Conservation (phyloP, 2,113 vertebrate genomes). For the Pterophyllum scalare region DNA sequence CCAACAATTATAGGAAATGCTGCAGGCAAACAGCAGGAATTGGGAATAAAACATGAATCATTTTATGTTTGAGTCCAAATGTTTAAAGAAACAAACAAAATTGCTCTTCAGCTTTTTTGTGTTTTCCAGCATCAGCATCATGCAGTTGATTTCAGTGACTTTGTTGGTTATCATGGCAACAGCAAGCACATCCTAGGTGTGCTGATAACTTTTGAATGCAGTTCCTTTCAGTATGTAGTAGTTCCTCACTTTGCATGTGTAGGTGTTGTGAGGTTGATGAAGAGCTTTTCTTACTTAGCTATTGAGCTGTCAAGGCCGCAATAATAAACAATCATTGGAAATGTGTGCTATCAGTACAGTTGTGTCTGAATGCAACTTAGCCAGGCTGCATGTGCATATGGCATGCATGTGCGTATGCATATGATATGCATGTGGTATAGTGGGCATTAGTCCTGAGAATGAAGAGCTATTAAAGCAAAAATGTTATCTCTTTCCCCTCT, state of each 20-base stretch:
- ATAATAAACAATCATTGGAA: neutral
- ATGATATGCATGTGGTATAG: neutral
- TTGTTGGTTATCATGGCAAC: neutral
- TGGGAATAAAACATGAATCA: neutral
- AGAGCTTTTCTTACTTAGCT: neutral
- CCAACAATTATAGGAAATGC: neutral
- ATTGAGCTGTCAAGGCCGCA: neutral
- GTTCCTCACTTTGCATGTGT: neutral
- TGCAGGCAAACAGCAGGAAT: neutral
- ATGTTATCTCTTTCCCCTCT: neutral
- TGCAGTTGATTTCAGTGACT: neutral
- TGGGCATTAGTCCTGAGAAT: neutral
- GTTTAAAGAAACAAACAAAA: conserved; percentile 1
- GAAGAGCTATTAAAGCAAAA: neutral
- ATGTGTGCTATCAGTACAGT: neutral
- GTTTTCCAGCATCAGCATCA: neutral
- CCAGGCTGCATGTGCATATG: neutral
- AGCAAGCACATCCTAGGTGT: neutral
- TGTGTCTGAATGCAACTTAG: neutral
- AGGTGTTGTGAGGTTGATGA: neutral
- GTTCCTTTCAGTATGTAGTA: neutral
- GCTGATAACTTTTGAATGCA: neutral
- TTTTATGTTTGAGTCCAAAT: neutral
- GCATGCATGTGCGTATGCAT: neutral
- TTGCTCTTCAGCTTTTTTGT: neutral